Base-by-base conservation (phyloP, 2,888 invertebrate genomes). In the Plebejus argus region DNA sequence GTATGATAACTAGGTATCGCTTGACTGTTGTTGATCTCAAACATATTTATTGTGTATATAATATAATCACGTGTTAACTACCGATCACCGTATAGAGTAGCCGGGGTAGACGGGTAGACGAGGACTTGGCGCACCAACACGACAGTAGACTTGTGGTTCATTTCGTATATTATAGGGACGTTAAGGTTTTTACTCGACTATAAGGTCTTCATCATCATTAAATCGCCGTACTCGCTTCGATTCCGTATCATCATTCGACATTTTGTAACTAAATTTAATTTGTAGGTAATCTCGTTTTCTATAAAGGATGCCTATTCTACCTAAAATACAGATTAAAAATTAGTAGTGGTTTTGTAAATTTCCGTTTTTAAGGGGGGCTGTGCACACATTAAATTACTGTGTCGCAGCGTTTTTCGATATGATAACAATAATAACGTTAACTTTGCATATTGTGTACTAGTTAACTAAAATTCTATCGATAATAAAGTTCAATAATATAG, bases 21-120 rank as follows among this genome's bases (percentile, higher is more conserved):
- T 93, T 93, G 86, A 91, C 90, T 92, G 92, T 93, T 92, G 91
- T 91, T 93, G 91, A 92, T 93, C 93, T 92, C 92, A 91, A 89
- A 87, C 84, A 81, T 91, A 87, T n/a, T n/a, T 91, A 89, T 86
- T 89, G 88, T 93, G 92, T 93, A 93, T 90, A 92, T 28, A 28
- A 28, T 28, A 87, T 93, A 91, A 92, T 90, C 93, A 93, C 91
- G 90, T 93, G 93, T 93, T 93, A 92, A 85, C 89, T 91, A 89
- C 91, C 88, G 80, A 86, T 89, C 91, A 91, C 91, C 84, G 87
- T 85, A 86, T 86, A 88, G 87, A 86, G 86, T 89, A 90, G 86
- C 6, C 28, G 66, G 66, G 20, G 66, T 66, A 66, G 66, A 66
- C 28, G 66, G 28, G 84, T 88, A 86, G 83, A 84, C 84, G 85